phyloP scores from a whole-genome alignment of 2,797 vertebrate species.

The Simalia tracyae region DNA sequence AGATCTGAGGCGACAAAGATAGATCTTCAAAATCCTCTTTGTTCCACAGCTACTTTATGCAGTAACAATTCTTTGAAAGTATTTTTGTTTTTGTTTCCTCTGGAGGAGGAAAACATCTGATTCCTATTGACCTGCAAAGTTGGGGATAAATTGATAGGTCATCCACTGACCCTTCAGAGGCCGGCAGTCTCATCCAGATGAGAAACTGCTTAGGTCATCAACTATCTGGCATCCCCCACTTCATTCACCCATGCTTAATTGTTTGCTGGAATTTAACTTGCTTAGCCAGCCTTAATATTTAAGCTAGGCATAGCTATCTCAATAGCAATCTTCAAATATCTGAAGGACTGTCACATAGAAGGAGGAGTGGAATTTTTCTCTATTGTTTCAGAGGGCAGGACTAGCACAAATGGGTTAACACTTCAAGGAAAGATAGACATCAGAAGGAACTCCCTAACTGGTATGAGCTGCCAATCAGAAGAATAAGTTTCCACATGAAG shows the following conservation, averaged over 20 bases:
- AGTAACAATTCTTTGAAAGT: not conserved
- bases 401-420: not conserved
- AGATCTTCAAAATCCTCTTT: not conserved
- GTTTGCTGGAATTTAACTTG: not conserved
- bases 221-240: not conserved
- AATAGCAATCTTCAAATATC: not conserved
- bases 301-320: not conserved
- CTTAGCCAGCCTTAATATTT: not conserved
- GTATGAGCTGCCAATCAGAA: not conserved
- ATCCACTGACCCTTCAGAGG: not conserved
- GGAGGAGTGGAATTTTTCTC: not conserved
- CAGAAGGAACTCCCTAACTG: not conserved
- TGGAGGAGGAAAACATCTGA: not conserved
- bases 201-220: not conserved
- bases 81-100: not conserved
- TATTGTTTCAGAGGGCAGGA: not conserved
- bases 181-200: not conserved
- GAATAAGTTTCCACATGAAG: not conserved
- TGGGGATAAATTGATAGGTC: not conserved
- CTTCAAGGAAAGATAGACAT: not conserved
- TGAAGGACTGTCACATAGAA: not conserved
- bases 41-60: not conserved
- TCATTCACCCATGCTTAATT: not conserved
- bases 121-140: not conserved
- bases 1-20: not conserved